Conservation (phyloP, 1,140 invertebrate species). For the Battus philenor region DNA sequence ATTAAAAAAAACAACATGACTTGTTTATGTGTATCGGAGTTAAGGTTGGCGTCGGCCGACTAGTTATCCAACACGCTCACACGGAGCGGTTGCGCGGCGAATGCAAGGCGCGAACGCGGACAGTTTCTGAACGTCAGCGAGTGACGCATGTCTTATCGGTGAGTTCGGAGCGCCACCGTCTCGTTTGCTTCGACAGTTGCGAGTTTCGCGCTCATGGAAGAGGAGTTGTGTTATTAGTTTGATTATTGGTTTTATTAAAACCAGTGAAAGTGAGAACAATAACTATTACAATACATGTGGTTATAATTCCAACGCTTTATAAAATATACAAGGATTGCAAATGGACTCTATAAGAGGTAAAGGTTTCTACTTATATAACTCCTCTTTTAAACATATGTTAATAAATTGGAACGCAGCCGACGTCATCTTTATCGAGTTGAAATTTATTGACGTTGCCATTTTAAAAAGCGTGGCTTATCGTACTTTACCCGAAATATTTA, state of each 20-base stretch:
- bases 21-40: conserved; percentile 7
- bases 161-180: conserved; percentile 32
- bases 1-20: background rate
- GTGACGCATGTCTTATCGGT: conserved; percentile 31
- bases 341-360: conserved; percentile 53
- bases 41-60: background rate
- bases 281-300: conserved; percentile 37
- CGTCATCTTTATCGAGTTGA: conserved; percentile 30
- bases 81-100: conserved; percentile 1
- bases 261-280: conserved; percentile 50
- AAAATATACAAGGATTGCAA: conserved; percentile 30
- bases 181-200: conserved; percentile 43
- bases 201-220: conserved; percentile 59
- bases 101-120: conserved; percentile 18
- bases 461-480: background rate
- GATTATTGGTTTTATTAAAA: conserved; percentile 31
- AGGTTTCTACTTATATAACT: conserved; percentile 48
- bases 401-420: conserved; percentile 39
- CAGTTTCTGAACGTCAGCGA: conserved; percentile 32
- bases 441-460: conserved; percentile 22
- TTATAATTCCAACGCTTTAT: conserved; percentile 26
- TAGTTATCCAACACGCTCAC: conserved; percentile 10
- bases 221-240: conserved; percentile 46
- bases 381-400: conserved; percentile 43
- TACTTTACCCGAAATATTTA: too few species aligned